Conservation (phyloP, 1,140 invertebrate genomes). For the Cotesia chilonis region DNA sequence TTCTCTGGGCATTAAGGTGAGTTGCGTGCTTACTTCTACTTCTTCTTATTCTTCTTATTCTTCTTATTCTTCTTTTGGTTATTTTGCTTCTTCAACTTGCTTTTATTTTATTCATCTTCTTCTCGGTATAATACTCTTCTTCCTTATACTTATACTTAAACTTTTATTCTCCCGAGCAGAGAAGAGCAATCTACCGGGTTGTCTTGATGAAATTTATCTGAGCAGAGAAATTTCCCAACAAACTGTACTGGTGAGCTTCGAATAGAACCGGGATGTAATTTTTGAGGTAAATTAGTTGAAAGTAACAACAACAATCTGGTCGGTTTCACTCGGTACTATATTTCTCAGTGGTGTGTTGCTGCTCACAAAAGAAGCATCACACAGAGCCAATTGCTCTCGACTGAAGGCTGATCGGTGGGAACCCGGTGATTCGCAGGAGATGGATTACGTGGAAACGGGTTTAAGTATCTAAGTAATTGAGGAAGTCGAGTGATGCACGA, state of each 20-base stretch:
- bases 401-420: slow-evolving; percentile 43
- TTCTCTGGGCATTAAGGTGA: slow-evolving; percentile 40
- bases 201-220: slow-evolving; percentile 7
- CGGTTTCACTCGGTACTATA: slow-evolving; percentile 12
- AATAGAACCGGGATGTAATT: no score
- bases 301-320: neutral
- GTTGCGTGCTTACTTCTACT: slow-evolving; percentile 38
- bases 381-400: slow-evolving; percentile 27
- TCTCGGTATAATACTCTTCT: neutral
- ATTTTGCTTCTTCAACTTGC: neutral
- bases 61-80: slow-evolving; percentile 19
- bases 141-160: slow-evolving; percentile 6
- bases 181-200: slow-evolving; percentile 30
- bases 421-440: slow-evolving; percentile 45
- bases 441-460: slow-evolving; percentile 55
- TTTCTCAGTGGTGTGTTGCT: neutral
- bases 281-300: no score
- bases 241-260: no score
- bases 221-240: neutral
- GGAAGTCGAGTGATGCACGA: slow-evolving; percentile 50
- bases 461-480: slow-evolving; percentile 59
- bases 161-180: slow-evolving; percentile 10
- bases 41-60: slow-evolving; percentile 26
- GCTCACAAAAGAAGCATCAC: neutral
- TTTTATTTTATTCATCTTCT: neutral